These are phyloP conservation scores for Ovis canadensis DNA, from an alignment of 2,113 vertebrate genomes.

Conservation along the genomic window DNA sequence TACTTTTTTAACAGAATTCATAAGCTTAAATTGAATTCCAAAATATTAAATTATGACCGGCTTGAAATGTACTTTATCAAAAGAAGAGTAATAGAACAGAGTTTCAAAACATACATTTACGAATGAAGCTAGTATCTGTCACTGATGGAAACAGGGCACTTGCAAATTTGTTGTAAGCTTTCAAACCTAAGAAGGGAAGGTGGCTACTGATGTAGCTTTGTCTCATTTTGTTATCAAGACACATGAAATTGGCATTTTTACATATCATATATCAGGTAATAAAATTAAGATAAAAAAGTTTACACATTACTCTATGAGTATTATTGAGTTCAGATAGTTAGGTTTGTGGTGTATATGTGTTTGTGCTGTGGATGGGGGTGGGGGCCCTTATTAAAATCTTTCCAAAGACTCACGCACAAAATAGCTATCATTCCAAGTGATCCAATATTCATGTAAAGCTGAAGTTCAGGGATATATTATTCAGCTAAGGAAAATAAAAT, in stretches of 20 bases:
- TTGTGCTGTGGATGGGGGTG: background rate
- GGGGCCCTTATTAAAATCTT: background rate
- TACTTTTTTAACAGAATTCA: conserved; percentile 4
- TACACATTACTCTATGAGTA: background rate
- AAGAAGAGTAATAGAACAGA: background rate
- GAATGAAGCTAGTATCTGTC: background rate
- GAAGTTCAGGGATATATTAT: background rate
- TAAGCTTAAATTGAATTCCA: conserved; percentile 9
- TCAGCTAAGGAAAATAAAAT: background rate
- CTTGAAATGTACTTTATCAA: background rate
- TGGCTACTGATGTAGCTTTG: background rate
- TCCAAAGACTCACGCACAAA: background rate
- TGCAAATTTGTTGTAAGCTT: background rate
- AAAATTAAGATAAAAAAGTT: background rate
- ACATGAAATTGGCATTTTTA: background rate
- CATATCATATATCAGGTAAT: background rate
- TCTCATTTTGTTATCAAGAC: background rate
- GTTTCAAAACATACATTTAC: background rate
- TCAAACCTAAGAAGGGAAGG: background rate
- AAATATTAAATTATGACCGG: conserved; percentile 1
- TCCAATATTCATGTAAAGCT: background rate
- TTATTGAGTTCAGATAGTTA: background rate
- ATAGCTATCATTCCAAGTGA: background rate
- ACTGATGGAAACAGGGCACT: background rate
- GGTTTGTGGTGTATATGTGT: background rate